phyloP scores from a whole-genome alignment of 2,888 invertebrate species.

The Therioaphis trifolii region DNA sequence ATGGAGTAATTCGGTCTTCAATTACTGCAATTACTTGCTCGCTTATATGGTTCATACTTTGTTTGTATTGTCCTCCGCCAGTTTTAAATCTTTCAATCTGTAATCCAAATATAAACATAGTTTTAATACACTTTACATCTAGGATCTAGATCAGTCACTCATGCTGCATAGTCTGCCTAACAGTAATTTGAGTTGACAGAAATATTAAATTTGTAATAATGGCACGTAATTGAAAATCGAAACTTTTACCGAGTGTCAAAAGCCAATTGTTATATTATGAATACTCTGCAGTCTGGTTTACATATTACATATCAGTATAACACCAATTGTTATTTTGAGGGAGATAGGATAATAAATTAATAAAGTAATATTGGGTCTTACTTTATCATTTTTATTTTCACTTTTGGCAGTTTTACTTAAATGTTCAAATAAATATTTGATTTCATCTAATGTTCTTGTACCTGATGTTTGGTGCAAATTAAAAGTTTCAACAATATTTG shows the following conservation, averaged over 20 bases:
- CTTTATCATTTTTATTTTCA: conserved; percentile 27
- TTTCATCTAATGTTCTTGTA: not conserved
- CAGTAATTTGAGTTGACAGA: not conserved
- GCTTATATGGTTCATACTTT: not conserved
- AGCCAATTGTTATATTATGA: too few relatives aligned
- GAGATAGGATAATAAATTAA: conserved; percentile 12
- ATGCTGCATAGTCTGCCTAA: not conserved
- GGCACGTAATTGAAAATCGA: not conserved
- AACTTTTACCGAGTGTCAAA: not conserved
- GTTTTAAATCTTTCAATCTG: conserved; percentile 15
- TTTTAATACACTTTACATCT: conserved; percentile 1
- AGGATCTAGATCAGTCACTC: not conserved
- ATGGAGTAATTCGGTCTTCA: not conserved
- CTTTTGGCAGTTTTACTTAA: conserved; percentile 10
- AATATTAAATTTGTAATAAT: conserved; percentile 16
- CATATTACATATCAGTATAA: too few relatives aligned
- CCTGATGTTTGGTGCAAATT: conserved; percentile 24
- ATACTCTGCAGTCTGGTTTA: too few relatives aligned
- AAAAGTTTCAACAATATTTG: conserved; percentile 3
- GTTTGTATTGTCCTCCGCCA: not conserved
- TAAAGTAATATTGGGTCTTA: not conserved
- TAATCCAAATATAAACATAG: not conserved
- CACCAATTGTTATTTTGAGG: conserved; percentile 19
- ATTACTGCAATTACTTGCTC: conserved; percentile 18
- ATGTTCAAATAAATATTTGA: conserved; percentile 16